Base-by-base conservation (phyloP, 2,797 vertebrate species). In the Muscicapa comitata region DNA sequence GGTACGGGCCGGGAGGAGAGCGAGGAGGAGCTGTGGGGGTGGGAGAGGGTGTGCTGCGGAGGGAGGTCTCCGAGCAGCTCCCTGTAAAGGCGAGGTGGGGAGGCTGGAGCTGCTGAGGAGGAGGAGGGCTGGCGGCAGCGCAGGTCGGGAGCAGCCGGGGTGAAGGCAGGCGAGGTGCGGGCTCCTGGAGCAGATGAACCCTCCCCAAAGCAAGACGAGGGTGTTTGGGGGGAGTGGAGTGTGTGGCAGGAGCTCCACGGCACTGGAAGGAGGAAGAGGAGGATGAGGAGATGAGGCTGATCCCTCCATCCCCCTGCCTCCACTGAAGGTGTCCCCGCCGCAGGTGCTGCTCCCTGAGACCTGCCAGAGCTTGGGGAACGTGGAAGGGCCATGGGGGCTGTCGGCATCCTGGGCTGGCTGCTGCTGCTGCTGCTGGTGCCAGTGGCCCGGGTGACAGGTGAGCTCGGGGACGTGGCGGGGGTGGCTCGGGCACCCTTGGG, bases 11-110 rank as follows among this genome's bases (percentile, higher is more conserved):
- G 5, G 77, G 77, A 90, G 51, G 50, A 77, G 84, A 24, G 71
- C 51, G 3, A 93, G 93, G 95, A 95, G 91, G 94, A 95, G 93
- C 93, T 72, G 38, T 73, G 89, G 95, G 90, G 74, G 86, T 93
- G 92, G 94, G 82, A 93, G 74, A 72, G 94, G 94, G 87, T 86
- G 81, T 94, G 92, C 91, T 94, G 93, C 11, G 1, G 63, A 63
- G 89, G 93, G 86, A 88, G 84, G 93, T 70, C 51, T 92, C 8
- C 3, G 9, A 70, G 57, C 40, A 2, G 45, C 74, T 74, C 33
- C 37, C 29, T 1, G 51, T 87, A 85, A 85, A 94, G 54, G 63
- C 2, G 7, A 76, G 35, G 37, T 90, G 90, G 50, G 67, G 67
- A 94, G 70, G 42, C 47, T 61, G 88, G 67, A 79, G 63, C 82